Base-by-base conservation (phyloP, 2,888 invertebrate genomes). In the Cheilosia vulpina region DNA sequence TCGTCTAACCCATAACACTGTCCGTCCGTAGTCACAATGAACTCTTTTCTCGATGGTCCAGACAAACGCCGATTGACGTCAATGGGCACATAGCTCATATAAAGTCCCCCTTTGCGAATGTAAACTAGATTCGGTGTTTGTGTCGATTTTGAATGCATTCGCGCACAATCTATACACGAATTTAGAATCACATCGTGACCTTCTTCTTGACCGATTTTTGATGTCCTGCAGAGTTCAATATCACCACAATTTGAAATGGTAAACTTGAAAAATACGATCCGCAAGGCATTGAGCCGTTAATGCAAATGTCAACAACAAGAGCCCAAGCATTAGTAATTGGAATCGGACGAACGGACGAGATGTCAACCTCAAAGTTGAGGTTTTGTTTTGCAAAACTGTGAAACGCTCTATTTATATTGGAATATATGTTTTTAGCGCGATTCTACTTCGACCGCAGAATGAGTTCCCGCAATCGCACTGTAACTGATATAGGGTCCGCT, bases 61-160 rank as follows among this genome's bases (percentile, higher is more conserved):
- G 71, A 71, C 60, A 45, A 55, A 31, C 57, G 21, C 65, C 43
- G 63, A 77, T 77, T 82, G 82, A 82, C 82, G 82, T 82, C 82
- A 82, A 60, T 77, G 34, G 52, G 82, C 53, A 76, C 71, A 7
- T 82, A 62, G 47, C 41, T 31, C 73, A 57, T 47, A 55, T 4
- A 47, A 47, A 47, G 17, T 9, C 47, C 1, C n/a, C 11, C 57
- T 57, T 75, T 69, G 43, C 7, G 69, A 76, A 76, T 81, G 81
- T 58, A 81, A 81, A 81, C 45, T 81, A 76, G 68, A 81, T 81
- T 55, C 76, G 27, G 62, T 60, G 15, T 73, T 53, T 53, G 60
- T 27, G 45, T 11, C 55, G 38, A 65, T 81, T 81, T 81, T 13
- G 52, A 52, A 76, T 76, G 81, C 76, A 76, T 45, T 78, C 62